Percentiles rank a stretch among this genome's conserved stretches.
Conservation (phyloP, 2,113 vertebrate genomes). For the Opisthocomus hoazin region DNA sequence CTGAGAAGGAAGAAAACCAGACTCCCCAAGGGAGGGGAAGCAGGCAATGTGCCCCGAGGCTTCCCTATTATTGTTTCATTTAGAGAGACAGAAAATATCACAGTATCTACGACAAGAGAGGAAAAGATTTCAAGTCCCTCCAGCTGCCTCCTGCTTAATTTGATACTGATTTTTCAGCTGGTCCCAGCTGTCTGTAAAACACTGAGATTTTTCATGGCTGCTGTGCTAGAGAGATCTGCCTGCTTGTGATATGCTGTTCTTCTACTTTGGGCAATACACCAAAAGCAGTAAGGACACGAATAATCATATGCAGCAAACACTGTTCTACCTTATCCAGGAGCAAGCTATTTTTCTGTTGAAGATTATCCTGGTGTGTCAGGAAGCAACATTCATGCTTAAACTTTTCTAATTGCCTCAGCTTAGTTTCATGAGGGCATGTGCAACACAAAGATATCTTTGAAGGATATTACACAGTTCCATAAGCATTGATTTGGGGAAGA, state of each 20-base stretch:
- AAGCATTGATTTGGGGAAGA: not conserved
- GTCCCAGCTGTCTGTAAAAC: not conserved
- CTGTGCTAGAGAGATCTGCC: not conserved
- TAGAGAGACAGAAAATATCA: not conserved
- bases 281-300: not conserved
- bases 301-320: not conserved
- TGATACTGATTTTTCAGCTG: not conserved
- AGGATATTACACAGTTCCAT: not conserved
- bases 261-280: not conserved
- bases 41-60: slow-evolving; percentile 3
- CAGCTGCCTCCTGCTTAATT: slow-evolving; percentile 1
- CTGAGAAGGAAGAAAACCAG: not conserved
- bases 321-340: not conserved
- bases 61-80: slow-evolving; percentile 13
- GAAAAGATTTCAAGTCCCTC: not conserved
- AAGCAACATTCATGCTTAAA: not conserved
- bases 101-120: not conserved
- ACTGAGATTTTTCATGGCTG: not conserved
- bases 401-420: not conserved
- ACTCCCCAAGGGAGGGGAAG: not conserved
- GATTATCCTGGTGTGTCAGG: not conserved
- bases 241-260: not conserved
- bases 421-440: not conserved
- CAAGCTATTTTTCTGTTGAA: not conserved
- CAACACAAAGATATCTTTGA: not conserved